phyloP scores from a whole-genome alignment of 2,113 vertebrate genomes.

The Tychaedon coryphoeus region DNA sequence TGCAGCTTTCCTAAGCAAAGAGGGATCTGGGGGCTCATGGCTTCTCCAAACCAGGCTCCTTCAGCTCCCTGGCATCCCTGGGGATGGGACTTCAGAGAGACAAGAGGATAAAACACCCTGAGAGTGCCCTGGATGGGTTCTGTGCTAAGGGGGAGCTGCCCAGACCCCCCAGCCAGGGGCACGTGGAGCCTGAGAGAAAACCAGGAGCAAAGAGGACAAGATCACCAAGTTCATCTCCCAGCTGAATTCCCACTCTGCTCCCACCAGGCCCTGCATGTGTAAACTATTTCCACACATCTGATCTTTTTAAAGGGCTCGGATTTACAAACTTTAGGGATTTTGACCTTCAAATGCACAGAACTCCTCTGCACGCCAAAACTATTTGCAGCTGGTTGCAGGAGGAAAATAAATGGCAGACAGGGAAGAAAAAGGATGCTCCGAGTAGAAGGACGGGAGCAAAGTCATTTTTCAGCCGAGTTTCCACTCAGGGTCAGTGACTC shows the following conservation, averaged over 20 bases:
- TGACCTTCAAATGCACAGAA: constrained; percentile 21
- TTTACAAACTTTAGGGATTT: constrained; percentile 55
- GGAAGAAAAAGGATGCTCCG: not conserved
- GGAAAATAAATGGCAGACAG: not conserved
- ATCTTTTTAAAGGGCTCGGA: not conserved
- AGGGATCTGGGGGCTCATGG: not conserved
- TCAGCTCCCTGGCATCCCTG: not conserved
- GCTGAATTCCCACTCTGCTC: not conserved
- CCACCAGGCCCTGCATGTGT: not conserved
- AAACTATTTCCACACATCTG: constrained; percentile 25
- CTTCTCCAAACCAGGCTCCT: not conserved
- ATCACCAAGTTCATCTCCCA: constrained; percentile 2
- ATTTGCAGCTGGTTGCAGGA: not conserved
- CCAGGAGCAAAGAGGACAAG: not conserved
- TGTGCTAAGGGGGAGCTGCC: not conserved
- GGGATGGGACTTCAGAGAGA: not conserved
- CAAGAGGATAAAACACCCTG: not conserved
- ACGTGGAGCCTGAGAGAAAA: not conserved
- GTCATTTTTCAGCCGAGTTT: not conserved
- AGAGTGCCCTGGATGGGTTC: not conserved
- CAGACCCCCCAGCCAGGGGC: not conserved
- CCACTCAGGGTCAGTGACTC: not conserved
- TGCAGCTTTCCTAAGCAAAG: not conserved
- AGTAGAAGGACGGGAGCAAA: not conserved
- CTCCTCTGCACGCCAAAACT: not conserved